Evolutionary conservation across 2,888 invertebrate species (phyloP).

Genomic region (Agrypnus murinus): DNA sequence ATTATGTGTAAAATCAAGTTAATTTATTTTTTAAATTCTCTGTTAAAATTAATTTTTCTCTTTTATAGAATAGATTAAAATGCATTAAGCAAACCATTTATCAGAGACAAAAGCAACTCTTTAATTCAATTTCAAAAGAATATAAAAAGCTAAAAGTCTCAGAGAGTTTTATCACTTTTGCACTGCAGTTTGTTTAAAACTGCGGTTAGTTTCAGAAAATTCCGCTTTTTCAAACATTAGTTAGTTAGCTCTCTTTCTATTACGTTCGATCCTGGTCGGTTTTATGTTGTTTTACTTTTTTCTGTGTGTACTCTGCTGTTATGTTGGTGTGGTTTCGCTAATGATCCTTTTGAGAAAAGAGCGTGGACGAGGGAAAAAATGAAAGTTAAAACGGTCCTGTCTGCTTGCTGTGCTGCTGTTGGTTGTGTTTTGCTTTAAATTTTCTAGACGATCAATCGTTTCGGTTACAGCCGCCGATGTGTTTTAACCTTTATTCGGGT

Average conservation of each 20-base stretch:
- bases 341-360: slow-evolving; percentile 11
- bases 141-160: slow-evolving; percentile 52
- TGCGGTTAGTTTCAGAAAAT: slow-evolving; percentile 38
- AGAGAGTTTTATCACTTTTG: slow-evolving; percentile 48
- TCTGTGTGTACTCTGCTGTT: too few relatives aligned
- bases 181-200: slow-evolving; percentile 43
- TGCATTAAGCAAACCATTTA: slow-evolving; percentile 50
- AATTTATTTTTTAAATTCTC: too few relatives aligned
- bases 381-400: slow-evolving; percentile 13
- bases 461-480: too few relatives aligned
- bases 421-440: too few relatives aligned
- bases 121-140: slow-evolving; percentile 56
- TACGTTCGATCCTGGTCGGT: neutral
- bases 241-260: too few relatives aligned
- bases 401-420: too few relatives aligned
- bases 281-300: slow-evolving; percentile 30
- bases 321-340: slow-evolving; percentile 17
- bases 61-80: slow-evolving; percentile 41
- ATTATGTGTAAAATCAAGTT: too few relatives aligned
- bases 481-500: neutral
- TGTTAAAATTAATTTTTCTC: slow-evolving; percentile 23
- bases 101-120: slow-evolving; percentile 51
- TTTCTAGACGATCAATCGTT: too few relatives aligned
- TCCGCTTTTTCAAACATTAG: slow-evolving; percentile 30
- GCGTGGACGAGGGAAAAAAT: too few relatives aligned